A percentile compares a stretch with the other conserved stretches of the same genome.
These are phyloP conservation scores for Myotis planiceps DNA, from an alignment of 2,797 vertebrate genomes.

Conservation along the genomic window DNA sequence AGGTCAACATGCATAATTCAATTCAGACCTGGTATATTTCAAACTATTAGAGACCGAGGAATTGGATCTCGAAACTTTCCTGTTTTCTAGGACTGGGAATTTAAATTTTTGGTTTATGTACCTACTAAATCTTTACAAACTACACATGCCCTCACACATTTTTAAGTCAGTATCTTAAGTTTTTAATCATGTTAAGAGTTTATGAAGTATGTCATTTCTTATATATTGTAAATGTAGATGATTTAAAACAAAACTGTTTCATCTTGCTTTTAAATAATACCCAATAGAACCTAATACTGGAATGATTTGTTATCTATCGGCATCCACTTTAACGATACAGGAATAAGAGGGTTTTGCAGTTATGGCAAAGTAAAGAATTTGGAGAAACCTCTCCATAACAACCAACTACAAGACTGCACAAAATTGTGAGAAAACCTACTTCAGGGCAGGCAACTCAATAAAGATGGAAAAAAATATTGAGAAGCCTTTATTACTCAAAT, in stretches of 20 bases:
- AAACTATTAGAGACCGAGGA: neutral
- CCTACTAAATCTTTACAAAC: slow-evolving; percentile 18
- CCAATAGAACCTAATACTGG: neutral
- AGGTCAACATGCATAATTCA: neutral
- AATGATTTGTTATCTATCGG: neutral
- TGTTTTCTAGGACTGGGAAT: neutral
- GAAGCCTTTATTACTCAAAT: neutral
- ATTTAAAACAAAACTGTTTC: neutral
- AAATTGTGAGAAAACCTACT: neutral
- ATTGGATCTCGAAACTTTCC: neutral
- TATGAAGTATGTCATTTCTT: neutral
- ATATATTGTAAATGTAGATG: neutral
- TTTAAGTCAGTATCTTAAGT: slow-evolving; percentile 16
- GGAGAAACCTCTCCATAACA: neutral
- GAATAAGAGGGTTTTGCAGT: neutral
- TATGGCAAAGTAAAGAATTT: neutral
- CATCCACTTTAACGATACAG: neutral
- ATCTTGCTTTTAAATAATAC: neutral
- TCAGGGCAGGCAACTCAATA: neutral
- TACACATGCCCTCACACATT: neutral
- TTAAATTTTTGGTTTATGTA: neutral
- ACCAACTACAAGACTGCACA: neutral
- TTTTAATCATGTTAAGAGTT: neutral
- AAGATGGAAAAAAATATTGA: neutral
- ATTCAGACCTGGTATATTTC: neutral